These are phyloP conservation scores for Epizoanthus fatuus DNA, from an alignment of 92 coral and sea anemone species.

Conservation along the genomic window DNA sequence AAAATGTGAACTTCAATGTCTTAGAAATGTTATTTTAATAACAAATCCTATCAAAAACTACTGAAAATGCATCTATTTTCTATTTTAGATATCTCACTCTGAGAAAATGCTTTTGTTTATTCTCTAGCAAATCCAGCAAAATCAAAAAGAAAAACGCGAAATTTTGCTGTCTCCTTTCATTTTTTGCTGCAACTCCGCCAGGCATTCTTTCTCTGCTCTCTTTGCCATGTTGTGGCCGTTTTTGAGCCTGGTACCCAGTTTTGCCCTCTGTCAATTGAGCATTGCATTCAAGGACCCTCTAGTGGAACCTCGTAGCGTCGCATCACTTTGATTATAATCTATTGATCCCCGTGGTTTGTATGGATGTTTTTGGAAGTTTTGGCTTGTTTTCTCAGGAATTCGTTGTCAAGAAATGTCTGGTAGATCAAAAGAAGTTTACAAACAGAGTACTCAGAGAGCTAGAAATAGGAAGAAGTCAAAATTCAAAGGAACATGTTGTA, in stretches of 20 bases:
- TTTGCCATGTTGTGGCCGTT: neutral
- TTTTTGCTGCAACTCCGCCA: neutral
- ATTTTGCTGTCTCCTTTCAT: neutral
- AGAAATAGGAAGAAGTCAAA: no score
- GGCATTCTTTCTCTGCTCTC: neutral
- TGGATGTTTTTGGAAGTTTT: no score
- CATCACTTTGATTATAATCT: no score
- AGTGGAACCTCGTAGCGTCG: no score
- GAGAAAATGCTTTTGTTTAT: neutral
- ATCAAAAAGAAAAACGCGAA: neutral
- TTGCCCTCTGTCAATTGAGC: neutral
- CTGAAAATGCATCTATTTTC: constrained; percentile 17
- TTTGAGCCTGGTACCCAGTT: constrained; percentile 15
- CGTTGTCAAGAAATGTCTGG: no score
- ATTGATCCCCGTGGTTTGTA: no score
- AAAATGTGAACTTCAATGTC: constrained; percentile 22
- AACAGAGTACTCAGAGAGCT: no score
- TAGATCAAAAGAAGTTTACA: no score
- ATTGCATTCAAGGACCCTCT: neutral
- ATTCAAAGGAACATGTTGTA: no score
- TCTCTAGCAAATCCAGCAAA: constrained; percentile 1
- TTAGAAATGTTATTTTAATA: constrained; percentile 7
- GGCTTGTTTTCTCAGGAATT: no score
- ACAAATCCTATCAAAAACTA: neutral
- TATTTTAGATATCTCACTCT: neutral